phyloP scores from a whole-genome alignment of 2,888 invertebrate genomes.

The Onchidella celtica region DNA sequence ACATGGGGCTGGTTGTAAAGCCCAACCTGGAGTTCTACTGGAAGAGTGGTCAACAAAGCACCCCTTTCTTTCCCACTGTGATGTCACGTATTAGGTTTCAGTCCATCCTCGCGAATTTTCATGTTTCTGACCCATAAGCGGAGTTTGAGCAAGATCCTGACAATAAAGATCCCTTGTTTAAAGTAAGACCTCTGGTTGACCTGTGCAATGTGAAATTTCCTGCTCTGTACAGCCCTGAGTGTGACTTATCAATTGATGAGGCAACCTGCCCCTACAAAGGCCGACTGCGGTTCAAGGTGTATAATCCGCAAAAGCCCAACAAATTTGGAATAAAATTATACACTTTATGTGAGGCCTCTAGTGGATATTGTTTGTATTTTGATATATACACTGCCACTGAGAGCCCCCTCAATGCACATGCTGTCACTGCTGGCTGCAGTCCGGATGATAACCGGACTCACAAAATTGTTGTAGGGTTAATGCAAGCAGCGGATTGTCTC shows the following conservation, averaged over 20 bases:
- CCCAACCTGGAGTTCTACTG: background rate
- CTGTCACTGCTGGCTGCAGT: too few species aligned
- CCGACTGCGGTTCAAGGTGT: background rate
- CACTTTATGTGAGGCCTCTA: too few species aligned
- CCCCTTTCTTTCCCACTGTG: background rate
- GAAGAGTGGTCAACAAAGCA: background rate
- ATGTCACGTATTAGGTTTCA: background rate
- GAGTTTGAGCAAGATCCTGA: background rate
- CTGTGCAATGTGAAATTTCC: background rate
- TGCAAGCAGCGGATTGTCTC: too few species aligned
- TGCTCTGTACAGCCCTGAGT: background rate
- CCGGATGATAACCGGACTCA: too few species aligned
- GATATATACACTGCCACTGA: too few species aligned
- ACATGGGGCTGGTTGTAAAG: constrained; percentile 4
- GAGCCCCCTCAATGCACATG: too few species aligned
- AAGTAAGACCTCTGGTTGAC: background rate
- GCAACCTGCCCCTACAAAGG: constrained; percentile 2
- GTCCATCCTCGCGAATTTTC: background rate
- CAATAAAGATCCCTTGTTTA: background rate
- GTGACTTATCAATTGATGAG: background rate
- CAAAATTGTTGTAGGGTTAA: too few species aligned
- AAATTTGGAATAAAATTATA: too few species aligned
- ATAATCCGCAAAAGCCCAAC: too few species aligned
- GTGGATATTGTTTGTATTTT: too few species aligned
- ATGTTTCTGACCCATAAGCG: background rate